Conservation (phyloP, 2,113 vertebrate genomes). For the Labeo rohita region DNA sequence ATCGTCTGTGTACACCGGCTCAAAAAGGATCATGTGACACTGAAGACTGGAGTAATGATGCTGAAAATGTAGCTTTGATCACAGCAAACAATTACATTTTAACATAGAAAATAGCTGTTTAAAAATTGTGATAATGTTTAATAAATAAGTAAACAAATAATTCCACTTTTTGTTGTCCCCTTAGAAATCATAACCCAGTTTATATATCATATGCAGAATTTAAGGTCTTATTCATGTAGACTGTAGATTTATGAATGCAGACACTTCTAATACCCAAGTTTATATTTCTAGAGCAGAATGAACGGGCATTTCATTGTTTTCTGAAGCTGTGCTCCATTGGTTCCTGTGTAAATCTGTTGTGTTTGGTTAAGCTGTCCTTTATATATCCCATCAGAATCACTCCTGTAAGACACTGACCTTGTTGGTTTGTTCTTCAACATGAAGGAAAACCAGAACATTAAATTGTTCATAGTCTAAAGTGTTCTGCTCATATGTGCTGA, state of each 20-base stretch:
- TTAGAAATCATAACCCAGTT: too few species aligned
- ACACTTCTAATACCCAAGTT: background rate
- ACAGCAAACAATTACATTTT: too few species aligned
- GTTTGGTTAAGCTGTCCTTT: background rate
- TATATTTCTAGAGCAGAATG: background rate
- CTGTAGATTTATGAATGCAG: constrained; percentile 22
- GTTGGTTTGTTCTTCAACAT: constrained; percentile 1
- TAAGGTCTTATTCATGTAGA: constrained; percentile 35
- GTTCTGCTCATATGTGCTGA: constrained; percentile 2
- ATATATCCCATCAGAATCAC: background rate
- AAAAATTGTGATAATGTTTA: too few species aligned
- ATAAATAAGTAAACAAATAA: too few species aligned
- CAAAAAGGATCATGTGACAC: too few species aligned
- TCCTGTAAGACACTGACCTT: background rate
- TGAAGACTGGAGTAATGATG: too few species aligned
- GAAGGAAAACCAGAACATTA: background rate
- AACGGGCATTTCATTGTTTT: background rate
- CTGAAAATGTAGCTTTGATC: too few species aligned
- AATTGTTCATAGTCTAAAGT: background rate
- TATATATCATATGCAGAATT: too few species aligned
- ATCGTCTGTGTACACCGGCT: too few species aligned
- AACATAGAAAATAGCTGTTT: too few species aligned
- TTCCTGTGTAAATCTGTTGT: background rate
- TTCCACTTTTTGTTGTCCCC: too few species aligned
- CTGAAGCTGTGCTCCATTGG: background rate